Base-by-base conservation (phyloP, 2,888 invertebrate species). In the Biston betularia region DNA sequence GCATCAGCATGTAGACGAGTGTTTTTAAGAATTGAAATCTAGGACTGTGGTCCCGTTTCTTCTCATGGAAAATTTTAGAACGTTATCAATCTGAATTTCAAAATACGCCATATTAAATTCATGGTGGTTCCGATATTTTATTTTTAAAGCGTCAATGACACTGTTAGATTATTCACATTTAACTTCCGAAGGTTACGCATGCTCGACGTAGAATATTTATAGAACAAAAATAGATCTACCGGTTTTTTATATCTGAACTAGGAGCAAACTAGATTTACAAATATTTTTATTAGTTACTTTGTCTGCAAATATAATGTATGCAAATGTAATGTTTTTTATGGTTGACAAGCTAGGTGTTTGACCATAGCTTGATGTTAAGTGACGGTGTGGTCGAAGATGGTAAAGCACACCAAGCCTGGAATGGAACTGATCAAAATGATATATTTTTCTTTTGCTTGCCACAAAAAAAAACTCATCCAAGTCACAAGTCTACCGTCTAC, bases 61-160 rank as follows among this genome's bases (percentile, higher is more conserved):
- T 79, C 8, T 70, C 69, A 82, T 80, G 83, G 82, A 83, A 84
- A 81, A 82, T 79, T 85, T 85, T 79, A 77, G 72, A 75, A 76
- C 15, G 48, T 74, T 72, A 68, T 71, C 68, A 72, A 80, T 79
- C 68, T 70, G 83, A 87, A 78, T 88, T 87, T 83, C 75, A 86
- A 87, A 88, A 75, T 76, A 80, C 67, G 73, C 64, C 71, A 73
- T 79, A 83, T 85, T 78, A 85, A 85, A 79, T 83, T 81, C 80
- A 80, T 83, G 73, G 76, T 72, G 73, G 53, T 60, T 63, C 71
- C 72, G 67, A 77, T 71, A 69, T 75, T 65, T 62, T 70, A 72
- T 72, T 63, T 74, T 71, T 72, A 72, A 73, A 71, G 57, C 75
- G 73, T 75, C 74, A 68, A 72, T 73, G 73, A 75, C 72, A 67